Base-by-base conservation (phyloP, 2,888 invertebrate genomes). In the Tipula lateralis region DNA sequence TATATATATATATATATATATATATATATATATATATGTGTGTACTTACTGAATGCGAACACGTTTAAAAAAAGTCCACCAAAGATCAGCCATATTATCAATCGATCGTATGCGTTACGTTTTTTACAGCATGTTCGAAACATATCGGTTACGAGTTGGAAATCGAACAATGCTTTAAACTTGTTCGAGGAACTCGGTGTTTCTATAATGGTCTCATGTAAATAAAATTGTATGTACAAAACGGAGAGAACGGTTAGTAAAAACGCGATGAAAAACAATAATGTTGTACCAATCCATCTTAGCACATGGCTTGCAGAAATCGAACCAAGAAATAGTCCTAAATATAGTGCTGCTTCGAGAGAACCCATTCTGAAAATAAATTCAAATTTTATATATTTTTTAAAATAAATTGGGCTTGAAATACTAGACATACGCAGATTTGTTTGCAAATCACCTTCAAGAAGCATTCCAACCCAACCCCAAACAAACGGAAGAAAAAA, bases 281-380 rank as follows among this genome's bases (percentile, higher is more conserved):
- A 66, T 1, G 83, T 50, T 24, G 66, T n/a, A 19, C 50, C 32
- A 16, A 83, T 84, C 5, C 16, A n/a, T 36, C 89, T 89, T 83
- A 92, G 90, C 0, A 93, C 86, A 84, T 91, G 90, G 0, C 93
- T 91, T 86, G 93, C 93, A 0, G 88, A 85, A 3, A 92, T 86
- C 1, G 91, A 89, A 19, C 94, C 94, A 12, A 91, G 85, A 16
- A 94, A 89, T 83, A 91, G 88, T 6, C 94, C 94, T 0, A 91
- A 87, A n/a, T 91, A 91, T 36, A 93, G 88, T 0, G 90, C 87
- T 0, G 90, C 91, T 87, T 93, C 92, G 85, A 93, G 86, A 83
- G 92, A 86, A 3, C 91, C 91, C 91, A 93, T 91, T 88, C 93
- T 93, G 88, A 83, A 91, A 85, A 85, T 86, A 86, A 86, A 85